These are phyloP conservation scores for Thamnaconus septentrionalis DNA, from an alignment of 2,113 vertebrate species.

Conservation along the genomic window DNA sequence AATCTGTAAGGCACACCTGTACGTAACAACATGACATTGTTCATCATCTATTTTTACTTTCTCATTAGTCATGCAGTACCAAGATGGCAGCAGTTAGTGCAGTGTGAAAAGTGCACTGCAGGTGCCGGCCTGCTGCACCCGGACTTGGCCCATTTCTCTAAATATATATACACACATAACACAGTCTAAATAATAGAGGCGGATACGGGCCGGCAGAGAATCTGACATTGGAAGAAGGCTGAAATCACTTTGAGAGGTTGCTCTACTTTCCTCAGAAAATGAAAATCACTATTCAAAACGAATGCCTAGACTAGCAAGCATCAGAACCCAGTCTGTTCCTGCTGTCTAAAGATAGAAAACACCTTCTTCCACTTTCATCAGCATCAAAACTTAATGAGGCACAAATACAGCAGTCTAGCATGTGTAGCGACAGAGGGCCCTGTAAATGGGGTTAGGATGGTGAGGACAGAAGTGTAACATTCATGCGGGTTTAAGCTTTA, in stretches of 20 bases:
- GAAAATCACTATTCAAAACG: conserved; percentile 52
- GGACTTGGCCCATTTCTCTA: conserved; percentile 52
- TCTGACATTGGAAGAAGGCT: conserved; percentile 31
- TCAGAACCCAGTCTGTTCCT: conserved; percentile 10
- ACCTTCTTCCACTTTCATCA: conserved; percentile 30
- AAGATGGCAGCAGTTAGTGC: conserved; percentile 30
- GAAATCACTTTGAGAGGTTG: conserved; percentile 39
- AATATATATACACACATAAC: conserved; percentile 15
- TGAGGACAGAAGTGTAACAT: neutral
- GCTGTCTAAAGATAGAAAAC: conserved; percentile 32
- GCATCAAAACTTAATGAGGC: conserved; percentile 46
- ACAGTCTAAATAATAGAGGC: conserved; percentile 69
- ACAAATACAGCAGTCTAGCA: conserved; percentile 2
- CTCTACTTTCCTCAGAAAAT: conserved; percentile 55
- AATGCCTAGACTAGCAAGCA: conserved; percentile 32
- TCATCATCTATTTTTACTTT: conserved; percentile 45
- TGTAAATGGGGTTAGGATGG: neutral
- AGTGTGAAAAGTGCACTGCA: conserved; percentile 41
- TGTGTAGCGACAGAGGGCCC: conserved; percentile 1
- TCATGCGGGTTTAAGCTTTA: neutral
- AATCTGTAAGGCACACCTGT: neutral
- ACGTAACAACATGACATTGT: conserved; percentile 10
- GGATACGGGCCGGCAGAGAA: conserved; percentile 53
- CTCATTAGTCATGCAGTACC: conserved; percentile 33
- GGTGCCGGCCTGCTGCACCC: conserved; percentile 35